Percentiles rank a stretch among this genome's conserved stretches.
Conservation (phyloP, 2,113 vertebrate species). For the Upupa epops region DNA sequence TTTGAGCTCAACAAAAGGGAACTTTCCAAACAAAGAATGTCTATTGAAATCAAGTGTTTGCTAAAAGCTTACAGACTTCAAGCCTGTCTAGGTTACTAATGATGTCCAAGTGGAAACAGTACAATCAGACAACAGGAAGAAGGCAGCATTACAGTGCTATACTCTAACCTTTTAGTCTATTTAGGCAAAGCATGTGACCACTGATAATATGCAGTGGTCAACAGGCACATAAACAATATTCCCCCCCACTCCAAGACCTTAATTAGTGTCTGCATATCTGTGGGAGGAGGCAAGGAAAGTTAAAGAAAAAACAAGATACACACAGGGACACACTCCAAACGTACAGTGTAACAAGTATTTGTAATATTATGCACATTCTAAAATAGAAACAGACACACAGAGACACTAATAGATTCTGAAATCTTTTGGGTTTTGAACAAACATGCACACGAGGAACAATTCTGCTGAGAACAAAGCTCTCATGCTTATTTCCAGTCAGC, state of each 20-base stretch:
- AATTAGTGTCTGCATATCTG: background rate
- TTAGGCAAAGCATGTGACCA: background rate
- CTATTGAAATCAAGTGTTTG: background rate
- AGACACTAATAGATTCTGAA: background rate
- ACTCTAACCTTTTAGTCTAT: constrained; percentile 8
- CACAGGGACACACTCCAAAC: background rate
- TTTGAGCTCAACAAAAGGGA: background rate
- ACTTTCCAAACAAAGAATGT: background rate
- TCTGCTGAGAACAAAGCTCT: background rate
- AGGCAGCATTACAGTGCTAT: background rate
- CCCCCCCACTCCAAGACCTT: background rate
- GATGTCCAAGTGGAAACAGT: background rate
- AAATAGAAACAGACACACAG: background rate
- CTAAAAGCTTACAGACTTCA: background rate
- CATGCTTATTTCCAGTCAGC: background rate
- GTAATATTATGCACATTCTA: background rate
- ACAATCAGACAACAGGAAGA: background rate
- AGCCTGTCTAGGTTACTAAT: background rate
- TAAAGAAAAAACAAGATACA: background rate
- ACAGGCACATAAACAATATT: background rate
- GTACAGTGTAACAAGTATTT: background rate
- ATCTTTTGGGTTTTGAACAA: background rate
- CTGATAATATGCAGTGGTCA: background rate
- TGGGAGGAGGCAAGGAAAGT: background rate
- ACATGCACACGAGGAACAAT: background rate